phyloP scores from a whole-genome alignment of 1,140 invertebrate species.

The Achroia grisella region DNA sequence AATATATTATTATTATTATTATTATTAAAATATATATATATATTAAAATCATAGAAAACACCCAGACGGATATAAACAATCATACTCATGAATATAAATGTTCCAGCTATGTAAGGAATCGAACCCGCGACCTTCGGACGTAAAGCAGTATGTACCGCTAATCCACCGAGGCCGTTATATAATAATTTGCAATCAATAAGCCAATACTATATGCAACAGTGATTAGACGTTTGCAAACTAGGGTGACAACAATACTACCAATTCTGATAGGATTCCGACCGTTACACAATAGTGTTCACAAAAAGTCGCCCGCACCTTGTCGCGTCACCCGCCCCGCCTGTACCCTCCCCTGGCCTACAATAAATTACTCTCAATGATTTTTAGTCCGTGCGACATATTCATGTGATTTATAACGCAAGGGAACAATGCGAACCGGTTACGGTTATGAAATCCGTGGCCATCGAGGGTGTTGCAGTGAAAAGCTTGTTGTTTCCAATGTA shows the following conservation, averaged over 20 bases:
- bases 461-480: neutral
- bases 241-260: conserved; percentile 41
- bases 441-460: conserved; percentile 33
- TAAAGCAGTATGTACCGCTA: no score
- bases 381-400: conserved; percentile 55
- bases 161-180: no score
- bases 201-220: no score
- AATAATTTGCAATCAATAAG: no score
- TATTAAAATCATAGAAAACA: no score
- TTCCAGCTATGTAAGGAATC: no score
- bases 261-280: conserved; percentile 30
- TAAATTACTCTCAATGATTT: conserved; percentile 55
- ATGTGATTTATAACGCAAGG: conserved; percentile 48
- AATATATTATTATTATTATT: no score
- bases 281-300: conserved; percentile 38
- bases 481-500: conserved; percentile 37
- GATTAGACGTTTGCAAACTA: conserved; percentile 2
- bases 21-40: no score
- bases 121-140: no score
- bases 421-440: conserved; percentile 48
- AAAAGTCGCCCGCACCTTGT: conserved; percentile 30
- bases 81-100: no score
- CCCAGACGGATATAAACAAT: no score
- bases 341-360: conserved; percentile 14
- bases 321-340: conserved; percentile 7